phyloP scores from a whole-genome alignment of 2,113 vertebrate genomes.

The Candoia aspera region DNA sequence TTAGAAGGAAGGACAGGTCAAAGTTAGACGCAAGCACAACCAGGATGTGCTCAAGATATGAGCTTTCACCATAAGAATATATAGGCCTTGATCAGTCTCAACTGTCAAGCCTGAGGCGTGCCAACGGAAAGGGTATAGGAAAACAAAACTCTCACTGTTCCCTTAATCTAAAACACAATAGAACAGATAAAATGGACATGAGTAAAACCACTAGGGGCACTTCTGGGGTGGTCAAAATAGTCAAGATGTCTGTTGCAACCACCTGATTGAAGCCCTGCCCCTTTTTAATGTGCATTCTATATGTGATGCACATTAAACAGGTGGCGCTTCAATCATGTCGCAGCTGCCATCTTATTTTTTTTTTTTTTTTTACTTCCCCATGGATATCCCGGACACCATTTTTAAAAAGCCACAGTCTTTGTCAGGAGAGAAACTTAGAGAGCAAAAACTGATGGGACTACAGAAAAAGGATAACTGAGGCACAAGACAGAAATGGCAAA shows the following conservation, averaged over 20 bases:
- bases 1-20: not conserved
- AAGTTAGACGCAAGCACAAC: not conserved
- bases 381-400: too few relatives aligned
- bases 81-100: not conserved
- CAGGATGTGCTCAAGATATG: not conserved
- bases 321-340: not conserved
- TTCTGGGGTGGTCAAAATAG: not conserved
- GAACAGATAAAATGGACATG: not conserved
- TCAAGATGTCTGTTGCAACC: not conserved
- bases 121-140: not conserved
- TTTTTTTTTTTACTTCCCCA: not conserved
- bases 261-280: not conserved
- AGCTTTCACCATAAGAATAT: not conserved
- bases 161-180: not conserved
- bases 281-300: too few relatives aligned
- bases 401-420: too few relatives aligned
- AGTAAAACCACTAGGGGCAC: not conserved
- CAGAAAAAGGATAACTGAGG: too few relatives aligned
- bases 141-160: not conserved
- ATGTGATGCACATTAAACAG: not conserved
- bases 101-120: not conserved
- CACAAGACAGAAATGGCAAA: too few relatives aligned
- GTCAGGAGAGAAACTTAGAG: too few relatives aligned
- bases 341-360: not conserved
- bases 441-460: too few relatives aligned